phyloP scores from a whole-genome alignment of 2,797 vertebrate genomes.

The Clamator glandarius region DNA sequence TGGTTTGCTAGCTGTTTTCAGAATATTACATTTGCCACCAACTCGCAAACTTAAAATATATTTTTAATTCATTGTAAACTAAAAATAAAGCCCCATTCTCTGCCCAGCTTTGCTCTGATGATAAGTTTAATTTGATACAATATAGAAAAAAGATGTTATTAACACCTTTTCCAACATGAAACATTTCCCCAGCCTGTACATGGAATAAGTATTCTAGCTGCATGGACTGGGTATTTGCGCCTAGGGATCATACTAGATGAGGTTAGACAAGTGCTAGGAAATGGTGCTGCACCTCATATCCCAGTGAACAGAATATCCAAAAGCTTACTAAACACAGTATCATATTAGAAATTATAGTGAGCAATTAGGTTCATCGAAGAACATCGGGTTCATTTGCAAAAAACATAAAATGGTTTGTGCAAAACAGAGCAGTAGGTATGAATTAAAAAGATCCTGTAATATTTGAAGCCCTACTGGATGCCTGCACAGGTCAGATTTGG shows the following conservation, averaged over 20 bases:
- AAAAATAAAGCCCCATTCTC: neutral
- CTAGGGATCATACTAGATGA: neutral
- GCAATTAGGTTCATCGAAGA: neutral
- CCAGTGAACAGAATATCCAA: neutral
- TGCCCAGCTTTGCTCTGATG: neutral
- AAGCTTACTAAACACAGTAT: neutral
- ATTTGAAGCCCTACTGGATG: neutral
- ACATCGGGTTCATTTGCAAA: neutral
- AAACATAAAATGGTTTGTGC: constrained; percentile 3
- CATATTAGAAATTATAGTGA: neutral
- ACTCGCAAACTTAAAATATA: neutral
- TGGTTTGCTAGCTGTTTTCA: neutral
- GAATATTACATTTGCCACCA: neutral
- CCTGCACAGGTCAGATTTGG: neutral
- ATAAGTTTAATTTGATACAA: neutral
- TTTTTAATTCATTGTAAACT: neutral
- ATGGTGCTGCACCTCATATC: rapidly evolving
- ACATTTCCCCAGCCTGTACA: neutral
- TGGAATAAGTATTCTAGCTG: neutral
- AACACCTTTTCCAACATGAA: neutral
- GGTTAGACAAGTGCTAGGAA: neutral
- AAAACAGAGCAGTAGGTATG: constrained; percentile 40
- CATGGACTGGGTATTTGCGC: neutral
- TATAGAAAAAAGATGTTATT: neutral
- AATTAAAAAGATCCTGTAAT: neutral